A percentile compares a stretch with the other conserved stretches of the same genome.
Evolutionary conservation across 2,113 vertebrate genomes (phyloP).

Genomic region (Callipepla squamata): DNA sequence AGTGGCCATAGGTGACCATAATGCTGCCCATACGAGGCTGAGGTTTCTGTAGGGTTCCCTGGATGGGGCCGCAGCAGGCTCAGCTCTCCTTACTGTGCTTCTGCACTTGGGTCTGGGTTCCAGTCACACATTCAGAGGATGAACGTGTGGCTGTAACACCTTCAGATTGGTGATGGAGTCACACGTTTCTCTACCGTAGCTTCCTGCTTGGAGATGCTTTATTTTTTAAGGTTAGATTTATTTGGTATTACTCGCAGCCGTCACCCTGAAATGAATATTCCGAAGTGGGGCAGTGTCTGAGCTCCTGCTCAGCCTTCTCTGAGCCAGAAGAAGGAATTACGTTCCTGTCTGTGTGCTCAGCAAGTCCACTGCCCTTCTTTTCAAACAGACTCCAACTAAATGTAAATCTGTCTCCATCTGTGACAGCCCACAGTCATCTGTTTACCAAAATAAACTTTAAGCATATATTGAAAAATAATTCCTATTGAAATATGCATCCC

Average conservation of each 20-base stretch:
- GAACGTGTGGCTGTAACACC: background rate
- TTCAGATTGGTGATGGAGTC: background rate
- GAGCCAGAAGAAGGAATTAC: conserved; percentile 63
- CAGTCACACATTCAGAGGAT: background rate
- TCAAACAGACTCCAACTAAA: conserved; percentile 70
- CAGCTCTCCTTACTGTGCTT: background rate
- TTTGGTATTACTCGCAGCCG: background rate
- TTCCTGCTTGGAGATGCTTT: background rate
- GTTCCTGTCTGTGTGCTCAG: conserved; percentile 49
- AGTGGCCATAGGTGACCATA: background rate
- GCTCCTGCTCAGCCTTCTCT: conserved; percentile 21
- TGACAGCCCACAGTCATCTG: conserved; percentile 80
- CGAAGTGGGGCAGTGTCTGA: conserved; percentile 21
- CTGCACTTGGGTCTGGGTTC: background rate
- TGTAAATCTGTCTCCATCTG: conserved; percentile 77
- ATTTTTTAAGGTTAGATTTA: background rate
- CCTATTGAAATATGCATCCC: conserved; percentile 83
- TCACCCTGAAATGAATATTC: conserved; percentile 28
- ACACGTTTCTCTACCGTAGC: background rate
- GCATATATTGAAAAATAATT: conserved; percentile 83
- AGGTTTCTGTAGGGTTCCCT: background rate
- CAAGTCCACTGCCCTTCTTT: conserved; percentile 73
- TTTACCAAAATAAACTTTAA: conserved; percentile 85
- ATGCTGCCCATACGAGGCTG: background rate
- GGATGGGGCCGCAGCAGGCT: background rate